These are phyloP conservation scores for Anadara kagoshimensis DNA, from an alignment of 1,140 invertebrate genomes.

Conservation along the genomic window DNA sequence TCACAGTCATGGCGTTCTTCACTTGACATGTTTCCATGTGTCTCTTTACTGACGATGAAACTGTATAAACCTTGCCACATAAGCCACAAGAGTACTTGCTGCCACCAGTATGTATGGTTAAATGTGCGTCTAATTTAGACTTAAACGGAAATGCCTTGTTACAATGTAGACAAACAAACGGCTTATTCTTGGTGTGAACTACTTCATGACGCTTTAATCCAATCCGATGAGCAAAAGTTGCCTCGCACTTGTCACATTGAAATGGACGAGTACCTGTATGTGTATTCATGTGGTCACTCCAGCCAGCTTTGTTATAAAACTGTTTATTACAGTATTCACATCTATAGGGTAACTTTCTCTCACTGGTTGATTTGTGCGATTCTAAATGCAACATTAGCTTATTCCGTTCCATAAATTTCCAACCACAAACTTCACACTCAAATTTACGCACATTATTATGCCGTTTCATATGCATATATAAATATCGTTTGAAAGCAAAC, in stretches of 20 bases:
- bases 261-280: constrained; percentile 49
- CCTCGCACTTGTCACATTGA: constrained; percentile 36
- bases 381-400: constrained; percentile 49
- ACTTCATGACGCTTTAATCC: constrained; percentile 43
- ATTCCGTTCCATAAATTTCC: constrained; percentile 47
- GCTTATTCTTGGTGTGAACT: constrained; percentile 39
- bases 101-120: constrained; percentile 46
- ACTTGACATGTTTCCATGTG: constrained; percentile 25
- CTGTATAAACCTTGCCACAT: constrained; percentile 45
- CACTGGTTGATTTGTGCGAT: constrained; percentile 41
- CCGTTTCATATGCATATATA: constrained; percentile 45
- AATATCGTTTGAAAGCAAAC: constrained; percentile 45
- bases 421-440: constrained; percentile 45
- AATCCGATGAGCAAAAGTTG: constrained; percentile 45
- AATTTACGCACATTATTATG: constrained; percentile 49
- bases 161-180: constrained; percentile 44
- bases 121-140: constrained; percentile 42
- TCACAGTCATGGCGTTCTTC: neutral
- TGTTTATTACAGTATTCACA: constrained; percentile 40
- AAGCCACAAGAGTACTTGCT: constrained; percentile 39
- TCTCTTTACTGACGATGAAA: constrained; percentile 30
- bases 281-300: constrained; percentile 47
- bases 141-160: constrained; percentile 38
- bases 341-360: constrained; percentile 39
- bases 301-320: constrained; percentile 41